Conservation (phyloP, 2,888 invertebrate genomes). For the Pollenia griseotomentosa region DNA sequence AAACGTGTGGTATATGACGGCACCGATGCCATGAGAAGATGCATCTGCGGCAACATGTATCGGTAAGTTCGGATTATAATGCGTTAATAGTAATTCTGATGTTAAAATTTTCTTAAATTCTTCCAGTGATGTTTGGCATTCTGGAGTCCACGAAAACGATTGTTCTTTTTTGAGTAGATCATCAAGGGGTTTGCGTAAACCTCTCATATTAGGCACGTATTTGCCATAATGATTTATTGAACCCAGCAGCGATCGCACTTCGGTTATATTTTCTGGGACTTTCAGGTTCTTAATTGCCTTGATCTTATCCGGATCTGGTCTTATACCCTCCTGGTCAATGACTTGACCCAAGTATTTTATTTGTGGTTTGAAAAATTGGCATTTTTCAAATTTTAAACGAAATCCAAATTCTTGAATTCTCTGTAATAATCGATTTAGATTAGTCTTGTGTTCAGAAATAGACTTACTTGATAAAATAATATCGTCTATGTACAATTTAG, state of each 20-base stretch:
- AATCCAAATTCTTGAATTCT: neutral
- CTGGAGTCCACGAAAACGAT: constrained; percentile 50
- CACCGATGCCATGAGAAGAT: constrained; percentile 58
- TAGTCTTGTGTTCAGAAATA: no score
- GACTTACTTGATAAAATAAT: constrained; percentile 59
- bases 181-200: constrained; percentile 46
- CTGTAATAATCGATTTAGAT: no score
- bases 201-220: constrained; percentile 54
- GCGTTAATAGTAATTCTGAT: constrained; percentile 39
- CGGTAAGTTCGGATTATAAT: constrained; percentile 44
- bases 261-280: constrained; percentile 52
- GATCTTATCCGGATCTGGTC: constrained; percentile 53
- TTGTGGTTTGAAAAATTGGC: neutral
- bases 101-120: constrained; percentile 63
- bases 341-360: neutral
- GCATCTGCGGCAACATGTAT: constrained; percentile 65
- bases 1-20: constrained; percentile 61
- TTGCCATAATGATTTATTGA: constrained; percentile 68
- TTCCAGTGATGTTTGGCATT: constrained; percentile 52
- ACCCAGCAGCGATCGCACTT: constrained; percentile 59
- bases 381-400: neutral
- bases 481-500: constrained; percentile 67
- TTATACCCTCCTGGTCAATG: neutral
- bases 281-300: constrained; percentile 34
- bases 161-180: constrained; percentile 51